These are phyloP conservation scores for Cordilura impudica DNA, from an alignment of 2,888 invertebrate species.

Conservation along the genomic window DNA sequence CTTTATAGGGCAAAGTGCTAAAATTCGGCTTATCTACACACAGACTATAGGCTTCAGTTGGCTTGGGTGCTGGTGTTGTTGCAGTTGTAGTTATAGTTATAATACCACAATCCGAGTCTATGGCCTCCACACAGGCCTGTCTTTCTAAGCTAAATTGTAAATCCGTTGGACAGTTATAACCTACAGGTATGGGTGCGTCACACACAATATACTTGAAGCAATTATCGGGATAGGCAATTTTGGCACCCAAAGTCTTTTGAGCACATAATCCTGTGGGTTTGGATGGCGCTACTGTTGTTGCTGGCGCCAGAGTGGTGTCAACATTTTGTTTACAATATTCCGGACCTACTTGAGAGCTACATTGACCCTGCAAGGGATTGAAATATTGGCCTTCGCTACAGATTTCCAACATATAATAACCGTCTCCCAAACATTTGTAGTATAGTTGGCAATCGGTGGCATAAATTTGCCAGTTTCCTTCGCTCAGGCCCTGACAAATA, in stretches of 20 bases:
- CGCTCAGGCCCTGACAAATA: slow-evolving; percentile 24
- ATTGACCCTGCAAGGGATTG: slow-evolving; percentile 66
- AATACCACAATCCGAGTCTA: slow-evolving; percentile 65
- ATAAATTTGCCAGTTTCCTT: slow-evolving; percentile 66
- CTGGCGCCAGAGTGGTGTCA: slow-evolving; percentile 56
- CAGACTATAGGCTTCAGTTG: slow-evolving; percentile 3
- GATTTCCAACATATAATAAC: slow-evolving; percentile 68
- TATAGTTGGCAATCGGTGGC: slow-evolving; percentile 68
- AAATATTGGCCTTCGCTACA: slow-evolving; percentile 68
- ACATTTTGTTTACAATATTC: slow-evolving; percentile 69
- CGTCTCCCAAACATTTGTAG: slow-evolving; percentile 68
- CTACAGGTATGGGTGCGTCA: slow-evolving; percentile 65
- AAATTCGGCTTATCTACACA: slow-evolving; percentile 12
- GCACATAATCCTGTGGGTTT: slow-evolving; percentile 22
- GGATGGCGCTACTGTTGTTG: neutral
- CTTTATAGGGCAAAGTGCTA: slow-evolving; percentile 6
- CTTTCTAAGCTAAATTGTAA: slow-evolving; percentile 66
- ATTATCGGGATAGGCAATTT: slow-evolving; percentile 68
- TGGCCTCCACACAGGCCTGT: slow-evolving; percentile 65
- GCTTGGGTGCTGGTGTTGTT: neutral
- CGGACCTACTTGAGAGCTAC: slow-evolving; percentile 66
- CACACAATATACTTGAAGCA: slow-evolving; percentile 69
- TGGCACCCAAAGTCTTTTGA: neutral
- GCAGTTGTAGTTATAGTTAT: slow-evolving; percentile 20
- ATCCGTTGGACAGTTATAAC: slow-evolving; percentile 63